phyloP scores from a whole-genome alignment of 2,113 vertebrate genomes.

The Butastur rufipennis region DNA sequence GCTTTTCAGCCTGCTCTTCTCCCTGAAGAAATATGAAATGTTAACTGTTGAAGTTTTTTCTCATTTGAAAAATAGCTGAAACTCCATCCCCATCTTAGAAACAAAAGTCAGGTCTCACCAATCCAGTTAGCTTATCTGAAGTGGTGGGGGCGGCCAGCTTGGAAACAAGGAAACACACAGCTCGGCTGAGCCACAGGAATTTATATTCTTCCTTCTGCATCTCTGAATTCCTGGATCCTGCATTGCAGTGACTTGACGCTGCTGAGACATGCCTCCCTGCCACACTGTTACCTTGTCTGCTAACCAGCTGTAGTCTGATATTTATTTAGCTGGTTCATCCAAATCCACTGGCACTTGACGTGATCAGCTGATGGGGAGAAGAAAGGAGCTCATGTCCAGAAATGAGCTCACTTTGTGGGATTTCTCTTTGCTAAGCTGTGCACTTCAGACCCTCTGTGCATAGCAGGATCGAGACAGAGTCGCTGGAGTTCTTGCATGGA shows the following conservation, averaged over 20 bases:
- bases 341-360: background rate
- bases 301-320: background rate
- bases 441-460: background rate
- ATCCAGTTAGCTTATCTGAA: background rate
- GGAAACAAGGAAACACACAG: background rate
- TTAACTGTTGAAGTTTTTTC: background rate
- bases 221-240: constrained; percentile 9
- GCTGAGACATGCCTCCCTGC: background rate
- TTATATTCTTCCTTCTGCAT: background rate
- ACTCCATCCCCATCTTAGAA: background rate
- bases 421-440: background rate
- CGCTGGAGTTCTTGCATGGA: background rate
- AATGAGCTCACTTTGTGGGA: background rate
- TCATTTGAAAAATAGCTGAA: background rate
- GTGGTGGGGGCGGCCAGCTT: background rate
- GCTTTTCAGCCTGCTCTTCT: background rate
- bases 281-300: background rate
- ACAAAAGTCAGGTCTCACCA: background rate
- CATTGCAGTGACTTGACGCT: constrained; percentile 31
- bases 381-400: background rate
- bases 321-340: background rate
- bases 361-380: background rate
- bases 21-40: background rate
- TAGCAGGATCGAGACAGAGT: background rate
- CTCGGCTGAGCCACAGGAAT: background rate